phyloP scores from a whole-genome alignment of 1,140 invertebrate genomes.

The Planococcus citri region DNA sequence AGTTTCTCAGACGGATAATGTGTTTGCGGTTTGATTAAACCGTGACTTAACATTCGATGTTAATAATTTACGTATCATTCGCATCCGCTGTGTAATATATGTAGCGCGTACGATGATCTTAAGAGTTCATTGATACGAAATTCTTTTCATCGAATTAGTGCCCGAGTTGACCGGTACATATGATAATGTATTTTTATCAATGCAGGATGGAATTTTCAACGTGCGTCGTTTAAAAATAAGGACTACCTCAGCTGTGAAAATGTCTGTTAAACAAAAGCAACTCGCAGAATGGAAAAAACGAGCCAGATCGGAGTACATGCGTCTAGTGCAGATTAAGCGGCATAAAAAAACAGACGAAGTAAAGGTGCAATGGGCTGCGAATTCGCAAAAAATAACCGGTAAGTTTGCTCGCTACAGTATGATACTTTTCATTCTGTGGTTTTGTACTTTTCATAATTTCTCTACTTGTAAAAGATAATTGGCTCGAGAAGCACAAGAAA shows the following conservation, averaged over 20 bases:
- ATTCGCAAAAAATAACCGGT: constrained; percentile 45
- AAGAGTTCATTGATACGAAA: too few relatives aligned
- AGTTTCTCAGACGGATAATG: too few relatives aligned
- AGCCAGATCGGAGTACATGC: constrained; percentile 78
- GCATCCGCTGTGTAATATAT: too few relatives aligned
- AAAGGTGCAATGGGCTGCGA: constrained; percentile 66
- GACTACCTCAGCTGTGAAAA: not conserved
- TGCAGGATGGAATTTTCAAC: too few relatives aligned
- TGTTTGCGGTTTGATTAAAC: too few relatives aligned
- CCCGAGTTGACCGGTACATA: too few relatives aligned
- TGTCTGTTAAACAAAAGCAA: not conserved
- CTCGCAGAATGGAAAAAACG: constrained; percentile 72
- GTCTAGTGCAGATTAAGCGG: constrained; percentile 71
- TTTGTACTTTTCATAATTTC: not conserved
- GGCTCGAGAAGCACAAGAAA: constrained; percentile 25
- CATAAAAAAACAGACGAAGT: constrained; percentile 83
- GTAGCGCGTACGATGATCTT: too few relatives aligned
- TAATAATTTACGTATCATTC: too few relatives aligned
- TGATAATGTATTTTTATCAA: too few relatives aligned
- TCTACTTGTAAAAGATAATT: not conserved
- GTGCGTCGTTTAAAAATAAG: too few relatives aligned
- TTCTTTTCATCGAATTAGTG: too few relatives aligned
- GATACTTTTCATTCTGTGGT: not conserved
- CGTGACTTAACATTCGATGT: too few relatives aligned
- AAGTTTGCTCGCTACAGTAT: constrained; percentile 19